Percentiles rank a stretch among this genome's conserved stretches.
These are phyloP conservation scores for Parazoanthus swiftii DNA, from an alignment of 92 coral and sea anemone genomes.

Conservation along the genomic window DNA sequence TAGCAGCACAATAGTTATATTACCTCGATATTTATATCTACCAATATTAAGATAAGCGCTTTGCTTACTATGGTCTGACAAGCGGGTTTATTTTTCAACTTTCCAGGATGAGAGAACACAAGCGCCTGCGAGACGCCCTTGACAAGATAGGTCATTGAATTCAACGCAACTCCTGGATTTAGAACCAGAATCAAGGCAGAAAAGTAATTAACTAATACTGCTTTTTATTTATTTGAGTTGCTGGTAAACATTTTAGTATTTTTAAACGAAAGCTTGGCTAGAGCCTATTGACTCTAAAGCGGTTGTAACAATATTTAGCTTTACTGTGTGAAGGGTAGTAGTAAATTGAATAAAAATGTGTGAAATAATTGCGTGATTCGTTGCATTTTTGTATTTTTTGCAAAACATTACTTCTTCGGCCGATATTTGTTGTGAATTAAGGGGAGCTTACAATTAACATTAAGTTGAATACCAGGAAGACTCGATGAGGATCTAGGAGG, in stretches of 20 bases:
- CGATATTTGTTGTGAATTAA: not conserved
- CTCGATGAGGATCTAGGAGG: no score
- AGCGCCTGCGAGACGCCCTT: constrained; percentile 85
- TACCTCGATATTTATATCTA: no score
- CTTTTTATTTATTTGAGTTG: not conserved
- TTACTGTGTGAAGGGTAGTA: not conserved
- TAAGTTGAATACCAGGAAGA: not conserved
- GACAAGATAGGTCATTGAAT: constrained; percentile 39
- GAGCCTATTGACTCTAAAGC: not conserved
- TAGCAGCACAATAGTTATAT: no score
- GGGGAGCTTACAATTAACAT: not conserved
- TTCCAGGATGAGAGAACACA: constrained; percentile 89
- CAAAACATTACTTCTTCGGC: not conserved
- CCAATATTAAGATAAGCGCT: not conserved
- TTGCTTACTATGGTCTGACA: not conserved
- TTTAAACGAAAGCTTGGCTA: no score
- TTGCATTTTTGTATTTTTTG: not conserved
- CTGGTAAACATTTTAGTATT: not conserved
- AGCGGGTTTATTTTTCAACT: not conserved
- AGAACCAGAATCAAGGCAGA: not conserved
- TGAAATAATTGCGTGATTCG: not conserved
- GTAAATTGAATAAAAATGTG: not conserved
- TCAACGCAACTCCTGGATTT: not conserved
- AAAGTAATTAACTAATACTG: not conserved
- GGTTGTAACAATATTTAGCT: not conserved